A percentile compares a stretch with the other conserved stretches of the same genome.
Evolutionary conservation across 2,113 vertebrate species (phyloP).

Genomic region (Etheostoma cragini): DNA sequence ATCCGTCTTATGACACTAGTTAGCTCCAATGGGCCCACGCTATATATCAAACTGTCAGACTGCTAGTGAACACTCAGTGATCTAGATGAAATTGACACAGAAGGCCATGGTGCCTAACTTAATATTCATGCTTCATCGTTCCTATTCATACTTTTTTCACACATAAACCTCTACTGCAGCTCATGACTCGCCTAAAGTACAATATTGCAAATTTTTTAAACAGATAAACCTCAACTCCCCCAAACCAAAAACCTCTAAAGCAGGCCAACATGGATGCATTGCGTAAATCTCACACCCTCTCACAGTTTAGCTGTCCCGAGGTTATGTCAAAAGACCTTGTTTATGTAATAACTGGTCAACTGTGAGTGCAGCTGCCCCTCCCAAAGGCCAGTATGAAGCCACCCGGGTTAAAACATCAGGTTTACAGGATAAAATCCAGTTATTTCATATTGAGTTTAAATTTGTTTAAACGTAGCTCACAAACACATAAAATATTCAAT

Average conservation of each 20-base stretch:
- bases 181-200: background rate
- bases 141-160: background rate
- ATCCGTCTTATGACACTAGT: background rate
- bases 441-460: background rate
- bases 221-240: background rate
- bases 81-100: background rate
- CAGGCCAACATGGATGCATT: conserved; percentile 31
- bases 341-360: conserved; percentile 48
- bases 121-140: conserved; percentile 25
- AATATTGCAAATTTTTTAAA: background rate
- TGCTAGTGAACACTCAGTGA: conserved; percentile 20
- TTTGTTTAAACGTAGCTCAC: background rate
- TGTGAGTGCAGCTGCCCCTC: conserved; percentile 8
- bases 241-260: conserved; percentile 25
- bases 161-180: background rate
- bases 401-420: background rate
- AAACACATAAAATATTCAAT: background rate
- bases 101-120: background rate
- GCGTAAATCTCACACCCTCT: conserved; percentile 28
- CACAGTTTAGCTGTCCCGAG: conserved; percentile 42
- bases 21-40: background rate
- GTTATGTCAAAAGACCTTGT: conserved; percentile 43
- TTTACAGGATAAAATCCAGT: background rate
- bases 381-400: background rate
- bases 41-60: background rate